phyloP scores from a whole-genome alignment of 2,888 invertebrate species.

The Hyles lineata region DNA sequence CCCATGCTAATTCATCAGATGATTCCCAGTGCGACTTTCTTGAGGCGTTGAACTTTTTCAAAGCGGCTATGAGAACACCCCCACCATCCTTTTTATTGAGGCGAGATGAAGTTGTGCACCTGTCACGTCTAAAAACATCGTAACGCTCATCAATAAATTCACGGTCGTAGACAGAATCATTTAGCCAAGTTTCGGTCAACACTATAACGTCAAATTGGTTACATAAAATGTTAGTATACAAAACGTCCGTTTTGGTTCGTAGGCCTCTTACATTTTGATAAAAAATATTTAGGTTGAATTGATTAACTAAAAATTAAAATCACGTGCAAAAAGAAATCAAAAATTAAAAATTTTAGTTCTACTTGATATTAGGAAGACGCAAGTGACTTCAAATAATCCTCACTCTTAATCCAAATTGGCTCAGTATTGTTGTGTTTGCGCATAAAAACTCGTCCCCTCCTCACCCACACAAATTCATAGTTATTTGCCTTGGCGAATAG shows the following conservation, averaged over 20 bases:
- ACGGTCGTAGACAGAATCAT: neutral
- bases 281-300: neutral
- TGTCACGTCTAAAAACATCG: slow-evolving; percentile 4
- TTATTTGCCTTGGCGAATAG: no score
- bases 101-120: neutral
- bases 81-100: neutral
- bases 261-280: slow-evolving; percentile 6
- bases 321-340: no score
- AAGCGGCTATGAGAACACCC: neutral
- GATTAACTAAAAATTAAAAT: no score
- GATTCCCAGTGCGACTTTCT: neutral
- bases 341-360: no score
- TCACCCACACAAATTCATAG: no score
- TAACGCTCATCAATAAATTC: neutral
- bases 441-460: no score
- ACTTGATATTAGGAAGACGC: no score
- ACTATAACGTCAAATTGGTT: neutral
- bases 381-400: no score
- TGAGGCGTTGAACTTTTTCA: neutral
- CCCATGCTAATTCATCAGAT: neutral
- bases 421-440: no score
- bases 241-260: neutral
- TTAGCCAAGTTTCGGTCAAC: slow-evolving; percentile 6
- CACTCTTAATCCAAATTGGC: no score
- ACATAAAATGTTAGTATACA: neutral